Evolutionary conservation across 2,888 invertebrate species (phyloP), one percentile per base, ranked within the genome.

Genomic region (Drosophila pseudotakahashii): DNA sequence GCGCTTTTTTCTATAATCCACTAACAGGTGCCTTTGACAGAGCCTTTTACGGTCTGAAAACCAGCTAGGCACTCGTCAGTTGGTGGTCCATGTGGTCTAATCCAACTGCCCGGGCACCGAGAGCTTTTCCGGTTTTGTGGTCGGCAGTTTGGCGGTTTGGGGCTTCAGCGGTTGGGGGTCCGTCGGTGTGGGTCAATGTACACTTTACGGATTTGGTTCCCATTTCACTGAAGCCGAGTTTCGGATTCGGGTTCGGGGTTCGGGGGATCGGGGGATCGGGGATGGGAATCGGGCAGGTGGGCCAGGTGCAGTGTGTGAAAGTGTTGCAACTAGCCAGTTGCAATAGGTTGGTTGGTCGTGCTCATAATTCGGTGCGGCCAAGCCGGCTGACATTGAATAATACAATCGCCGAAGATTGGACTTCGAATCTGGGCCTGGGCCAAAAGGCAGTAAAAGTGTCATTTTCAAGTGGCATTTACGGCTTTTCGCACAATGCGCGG

Each of bases 201-300:
- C 82, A 87, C 78, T 87, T 88, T 83, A 76, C 87, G 87, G 87
- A 87, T 85, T 87, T 81, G 74, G 76, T 60, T 74, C 47, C 77
- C 85, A 87, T 85, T 87, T 81, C 82, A 76, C 79, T 75, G 57
- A 62, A 47, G 54, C 73, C 51, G 58, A 55, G 70, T 45, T 37
- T 47, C 53, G 51, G 68, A 3, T 37, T 47, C 53, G 51, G 68
- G 26, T 1, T 26, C 26, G 26, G 26, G 26, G 26, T 6, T 26
- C 26, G 26, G 51, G 41, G 30, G n/a, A n/a, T n/a, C n/a, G n/a
- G n/a, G n/a, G 26, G 26, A 26, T 26, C 26, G 26, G 51, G 41
- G 30, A 7, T 36, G 34, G 47, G 16, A 44, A 10, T 16, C 47
- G 41, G 63, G 53, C 44, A 42, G 51, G 58, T 44, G 26, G 51